Conservation (phyloP, 2,888 invertebrate species). For the Caenorhabditis afra region DNA sequence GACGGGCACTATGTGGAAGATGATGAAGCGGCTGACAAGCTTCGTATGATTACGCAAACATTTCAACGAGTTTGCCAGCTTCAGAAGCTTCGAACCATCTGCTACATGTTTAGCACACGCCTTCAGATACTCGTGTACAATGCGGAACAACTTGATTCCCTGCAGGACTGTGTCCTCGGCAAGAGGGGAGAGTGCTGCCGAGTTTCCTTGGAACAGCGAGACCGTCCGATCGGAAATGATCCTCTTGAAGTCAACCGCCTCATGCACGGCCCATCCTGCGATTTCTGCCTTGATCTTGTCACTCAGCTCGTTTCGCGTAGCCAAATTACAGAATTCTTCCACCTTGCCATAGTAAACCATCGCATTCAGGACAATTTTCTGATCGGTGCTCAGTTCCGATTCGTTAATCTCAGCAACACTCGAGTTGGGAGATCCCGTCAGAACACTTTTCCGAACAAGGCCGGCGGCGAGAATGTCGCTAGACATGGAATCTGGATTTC, state of each 20-base stretch:
- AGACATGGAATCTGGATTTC: constrained; percentile 11
- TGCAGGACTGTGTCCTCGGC: constrained; percentile 32
- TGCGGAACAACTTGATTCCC: constrained; percentile 38
- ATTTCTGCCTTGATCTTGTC: constrained; percentile 34
- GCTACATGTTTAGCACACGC: constrained; percentile 3
- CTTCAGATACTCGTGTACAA: constrained; percentile 29
- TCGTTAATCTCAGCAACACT: constrained; percentile 4
- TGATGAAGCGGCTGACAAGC: constrained; percentile 35
- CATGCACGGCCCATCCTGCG: constrained; percentile 39
- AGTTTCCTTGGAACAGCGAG: constrained; percentile 33
- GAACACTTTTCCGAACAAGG: constrained; percentile 29
- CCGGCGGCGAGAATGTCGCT: constrained; percentile 31
- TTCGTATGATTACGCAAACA: constrained; percentile 35
- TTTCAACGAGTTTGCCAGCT: constrained; percentile 18
- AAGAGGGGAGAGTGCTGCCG: constrained; percentile 21
- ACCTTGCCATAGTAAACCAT: constrained; percentile 51
- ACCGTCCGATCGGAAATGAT: constrained; percentile 35
- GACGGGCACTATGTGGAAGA: constrained; percentile 29
- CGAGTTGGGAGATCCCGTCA: constrained; percentile 47
- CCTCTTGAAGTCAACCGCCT: constrained; percentile 35
- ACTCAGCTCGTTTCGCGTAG: neutral
- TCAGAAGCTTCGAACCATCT: constrained; percentile 8
- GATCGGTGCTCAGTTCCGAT: neutral
- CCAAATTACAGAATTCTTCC: constrained; percentile 22
- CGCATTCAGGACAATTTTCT: constrained; percentile 35